phyloP scores from a whole-genome alignment of 2,888 invertebrate species.

The Habroteleia sp. region DNA sequence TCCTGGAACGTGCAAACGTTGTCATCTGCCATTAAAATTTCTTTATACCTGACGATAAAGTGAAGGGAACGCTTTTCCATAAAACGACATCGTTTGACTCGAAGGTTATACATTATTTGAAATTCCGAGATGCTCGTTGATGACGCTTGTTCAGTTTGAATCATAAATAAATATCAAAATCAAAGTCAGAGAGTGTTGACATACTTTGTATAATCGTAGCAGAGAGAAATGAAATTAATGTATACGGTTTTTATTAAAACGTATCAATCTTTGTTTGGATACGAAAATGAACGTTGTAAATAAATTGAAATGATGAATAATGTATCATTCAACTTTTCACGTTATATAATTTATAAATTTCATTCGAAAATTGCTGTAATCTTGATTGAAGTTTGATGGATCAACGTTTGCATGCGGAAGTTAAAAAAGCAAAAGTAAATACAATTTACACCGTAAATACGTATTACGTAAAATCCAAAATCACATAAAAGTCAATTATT shows the following conservation, averaged over 20 bases:
- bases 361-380: conserved; percentile 6
- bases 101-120: conserved; percentile 43
- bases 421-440: too few species aligned
- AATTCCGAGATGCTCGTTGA: conserved; percentile 39
- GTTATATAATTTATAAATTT: conserved; percentile 2
- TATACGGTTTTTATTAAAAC: conserved; percentile 6
- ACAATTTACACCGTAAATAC: too few species aligned
- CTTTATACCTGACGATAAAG: conserved; percentile 27
- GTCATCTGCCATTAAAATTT: conserved; percentile 44
- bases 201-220: conserved; percentile 2
- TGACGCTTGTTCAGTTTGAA: conserved; percentile 22
- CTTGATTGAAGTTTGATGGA: too few species aligned
- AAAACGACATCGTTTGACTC: conserved; percentile 28
- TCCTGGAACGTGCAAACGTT: conserved; percentile 23
- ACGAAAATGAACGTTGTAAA: neutral
- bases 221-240: conserved; percentile 6
- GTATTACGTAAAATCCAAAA: too few species aligned
- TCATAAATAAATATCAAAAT: conserved; percentile 38
- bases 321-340: too few species aligned
- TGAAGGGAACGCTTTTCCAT: conserved; percentile 42
- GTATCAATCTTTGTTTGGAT: conserved; percentile 22
- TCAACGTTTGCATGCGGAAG: too few species aligned
- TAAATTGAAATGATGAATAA: neutral
- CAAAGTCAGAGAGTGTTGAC: conserved; percentile 18
- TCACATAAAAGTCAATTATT: too few species aligned